Evolutionary conservation across 37 sponge, comb jelly and placozoan species (phyloP), one percentile per base, ranked within the genome.

Genomic region (Ephydatia muelleri): DNA sequence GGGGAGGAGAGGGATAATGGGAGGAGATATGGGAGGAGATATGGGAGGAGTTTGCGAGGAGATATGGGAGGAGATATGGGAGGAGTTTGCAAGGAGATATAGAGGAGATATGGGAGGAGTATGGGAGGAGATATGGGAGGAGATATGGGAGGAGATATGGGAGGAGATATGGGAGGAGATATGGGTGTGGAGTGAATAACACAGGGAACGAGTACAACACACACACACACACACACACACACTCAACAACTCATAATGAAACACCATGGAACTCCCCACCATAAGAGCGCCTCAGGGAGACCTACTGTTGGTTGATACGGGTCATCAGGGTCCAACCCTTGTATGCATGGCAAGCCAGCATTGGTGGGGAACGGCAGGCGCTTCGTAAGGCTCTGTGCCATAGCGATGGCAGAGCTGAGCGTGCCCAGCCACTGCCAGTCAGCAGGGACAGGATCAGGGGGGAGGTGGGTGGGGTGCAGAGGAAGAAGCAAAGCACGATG

Each of bases 371-470:
- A 78, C 0, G 86, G 67, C 4, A 43, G 6, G 23, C 86, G 77
- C 40, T 85, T 81, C 22, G 33, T 72, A 29, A 90, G 81, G 30
- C 79, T 77, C 73, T 90, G 86, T 38, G 85, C 71, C 86, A 90
- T 70, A 16, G 28, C 29, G 0, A 84, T 36, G 30, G 90, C 78
- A 40, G 16, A 16, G 19, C 73, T 74, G 65, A 88, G 84, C 38
- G 79, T 38, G 13, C 77, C 35, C n/a, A 93, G 76, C 93, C 93
- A 93, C 38, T 22, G 22, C 92, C 92, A 91, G 47, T 85, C 79
- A 12, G 72, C 33, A 16, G 84, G 38, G 37, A 74, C 78, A 9
- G 84, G 67, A 4, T 72, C 78, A 5, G 87, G 83, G 22, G 87
- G 29, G 39, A 84, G 65, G 77, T 92, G 89, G 16, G 80, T 81